Conservation (phyloP, 1,140 invertebrate species). For the Spodoptera frugiperda region DNA sequence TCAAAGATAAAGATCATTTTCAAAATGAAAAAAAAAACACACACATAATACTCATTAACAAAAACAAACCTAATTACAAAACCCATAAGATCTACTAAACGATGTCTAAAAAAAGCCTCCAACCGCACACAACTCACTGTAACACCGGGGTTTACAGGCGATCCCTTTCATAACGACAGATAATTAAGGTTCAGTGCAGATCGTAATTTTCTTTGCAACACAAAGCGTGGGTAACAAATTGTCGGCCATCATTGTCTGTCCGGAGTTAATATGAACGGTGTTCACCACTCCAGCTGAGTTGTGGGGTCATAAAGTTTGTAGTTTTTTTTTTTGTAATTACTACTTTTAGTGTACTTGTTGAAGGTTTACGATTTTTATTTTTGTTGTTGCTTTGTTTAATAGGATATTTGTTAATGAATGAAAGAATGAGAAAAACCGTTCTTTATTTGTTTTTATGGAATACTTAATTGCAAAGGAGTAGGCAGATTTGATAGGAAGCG, state of each 20-base stretch:
- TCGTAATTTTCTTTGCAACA: constrained; percentile 38
- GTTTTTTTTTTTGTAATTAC: neutral
- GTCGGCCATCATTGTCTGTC: constrained; percentile 47
- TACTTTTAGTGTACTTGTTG: neutral
- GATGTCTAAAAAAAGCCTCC: neutral
- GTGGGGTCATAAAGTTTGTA: constrained; percentile 13
- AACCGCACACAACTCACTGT: neutral
- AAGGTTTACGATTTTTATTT: neutral
- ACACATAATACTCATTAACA: too few species aligned
- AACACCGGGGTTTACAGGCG: constrained; percentile 2
- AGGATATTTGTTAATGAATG: too few species aligned
- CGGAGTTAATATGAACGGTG: constrained; percentile 47
- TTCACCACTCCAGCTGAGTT: neutral
- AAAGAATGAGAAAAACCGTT: too few species aligned
- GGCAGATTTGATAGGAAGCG: too few species aligned
- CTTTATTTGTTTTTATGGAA: too few species aligned
- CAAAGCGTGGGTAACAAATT: constrained; percentile 32
- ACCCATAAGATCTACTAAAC: too few species aligned
- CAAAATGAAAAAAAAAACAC: too few species aligned
- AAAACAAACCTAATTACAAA: too few species aligned
- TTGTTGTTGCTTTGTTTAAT: too few species aligned
- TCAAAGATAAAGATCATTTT: too few species aligned
- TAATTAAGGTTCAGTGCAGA: constrained; percentile 42
- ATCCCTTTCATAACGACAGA: constrained; percentile 39
- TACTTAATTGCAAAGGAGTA: too few species aligned